Evolutionary conservation across 2,888 invertebrate genomes (phyloP), one percentile per base, ranked within the genome.

Genomic region (Anticlea derivata): DNA sequence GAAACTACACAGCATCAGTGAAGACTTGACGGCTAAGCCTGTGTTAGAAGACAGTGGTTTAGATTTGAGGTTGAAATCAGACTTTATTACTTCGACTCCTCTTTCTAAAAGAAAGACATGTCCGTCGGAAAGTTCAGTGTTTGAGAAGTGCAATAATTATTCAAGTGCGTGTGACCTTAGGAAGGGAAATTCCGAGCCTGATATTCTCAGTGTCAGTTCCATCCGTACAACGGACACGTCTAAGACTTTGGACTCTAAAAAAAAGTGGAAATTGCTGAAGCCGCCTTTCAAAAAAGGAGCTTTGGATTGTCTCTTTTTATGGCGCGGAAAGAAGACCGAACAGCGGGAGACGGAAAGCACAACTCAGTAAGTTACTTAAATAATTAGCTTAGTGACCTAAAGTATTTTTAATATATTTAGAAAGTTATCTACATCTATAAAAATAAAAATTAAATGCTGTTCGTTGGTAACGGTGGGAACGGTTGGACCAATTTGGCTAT

Each of bases 231-330:
- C 77, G 53, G 71, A 71, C 39, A 65, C 75, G 12, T 61, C 73
- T 38, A 86, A 80, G 60, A 84, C 80, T 53, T 65, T 80, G 8
- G 83, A 85, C 40, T 70, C 75, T 41, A 82, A 79, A 59, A 90
- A 82, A 58, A 74, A 80, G 50, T 87, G 83, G 85, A 87, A 80
- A 56, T 63, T 85, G 48, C 64, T 87, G 23, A 86, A 79, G 59
- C 83, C 83, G 5, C 79, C 80, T 0, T 84, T 88, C 60, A 76
- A 77, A 40, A 91, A 86, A 71, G 83, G 83, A 23, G 73, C 86
- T 24, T 85, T 91, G 56, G 87, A 88, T 65, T 87, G 86, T 65
- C 70, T 91, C 62, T 67, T 90, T 27, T 75, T 77, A 30, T 91
- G 90, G 90, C 84, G 87, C 50, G 78, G 81, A 58, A 89, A 83